Evolutionary conservation across 2,888 invertebrate species (phyloP), one percentile per base, ranked within the genome.

Genomic region (Subacronicta megacephala): DNA sequence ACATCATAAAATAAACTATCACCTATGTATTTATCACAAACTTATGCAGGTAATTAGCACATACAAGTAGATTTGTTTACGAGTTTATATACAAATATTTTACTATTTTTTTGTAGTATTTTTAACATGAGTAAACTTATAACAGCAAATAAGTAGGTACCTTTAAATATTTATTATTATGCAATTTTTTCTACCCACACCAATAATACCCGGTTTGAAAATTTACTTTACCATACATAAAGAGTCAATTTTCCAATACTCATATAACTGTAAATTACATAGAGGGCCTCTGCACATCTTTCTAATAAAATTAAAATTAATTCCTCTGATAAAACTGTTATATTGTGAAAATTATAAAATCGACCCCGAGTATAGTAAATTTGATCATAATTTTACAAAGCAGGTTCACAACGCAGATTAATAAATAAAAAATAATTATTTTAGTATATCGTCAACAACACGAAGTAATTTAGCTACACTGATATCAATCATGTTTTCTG

Each of bases 1-100:
- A 62, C 50, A 43, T 62, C 43, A 67, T 58, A 54, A 73, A 73
- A 56, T 63, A 42, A 65, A 58, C 73, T 65, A 73, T 62, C 61
- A 76, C 60, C 60, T 72, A 65, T 62, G 57, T 44, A 47, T 51
- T 60, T 71, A 75, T 75, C 75, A 75, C 75, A 69, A 70, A 72
- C 59, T 59, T 66, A 64, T 65, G 23, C 50, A 43, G 49, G 50
- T 59, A 43, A 53, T 43, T 41, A 51, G 29, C 38, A 51, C 46
- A 49, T 20, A 12, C n/a, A n/a, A n/a, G 1, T 31, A 31, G n/a
- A 31, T n/a, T 31, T 31, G n/a, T 31, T n/a, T 31, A 52, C 38
- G 38, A 13, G 17, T 57, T 44, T 49, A 58, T 72, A 49, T 60
- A 61, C 46, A 67, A 55, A 60, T 36, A 57, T 58, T 57, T 47